Conservation (phyloP, 2,797 vertebrate species). For the Dromococcyx pavoninus region DNA sequence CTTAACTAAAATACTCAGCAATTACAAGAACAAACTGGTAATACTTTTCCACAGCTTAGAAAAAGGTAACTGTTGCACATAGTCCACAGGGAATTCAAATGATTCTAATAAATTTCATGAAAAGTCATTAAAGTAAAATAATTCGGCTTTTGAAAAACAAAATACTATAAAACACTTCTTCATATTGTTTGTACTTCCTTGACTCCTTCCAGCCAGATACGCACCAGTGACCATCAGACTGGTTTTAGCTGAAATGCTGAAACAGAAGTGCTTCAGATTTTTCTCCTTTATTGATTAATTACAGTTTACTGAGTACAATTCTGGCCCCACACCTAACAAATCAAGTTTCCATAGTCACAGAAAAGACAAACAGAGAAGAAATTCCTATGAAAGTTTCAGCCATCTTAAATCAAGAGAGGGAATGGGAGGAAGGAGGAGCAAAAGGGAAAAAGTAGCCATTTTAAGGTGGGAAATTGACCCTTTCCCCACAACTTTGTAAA, state of each 20-base stretch:
- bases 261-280: background rate
- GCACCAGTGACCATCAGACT: background rate
- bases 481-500: background rate
- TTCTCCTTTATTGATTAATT: background rate
- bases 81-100: background rate
- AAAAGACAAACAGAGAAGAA: background rate
- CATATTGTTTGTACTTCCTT: background rate
- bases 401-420: background rate
- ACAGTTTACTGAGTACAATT: background rate
- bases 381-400: background rate
- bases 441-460: background rate
- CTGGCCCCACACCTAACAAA: background rate
- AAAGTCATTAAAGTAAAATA: background rate
- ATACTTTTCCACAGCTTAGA: background rate
- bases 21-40: conserved; percentile 5
- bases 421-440: background rate
- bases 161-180: background rate
- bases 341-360: background rate
- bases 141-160: background rate
- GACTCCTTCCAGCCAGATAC: background rate
- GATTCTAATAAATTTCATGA: background rate
- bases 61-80: background rate
- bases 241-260: background rate
- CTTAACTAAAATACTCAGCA: background rate
- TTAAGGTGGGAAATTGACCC: background rate